Evolutionary conservation across 2,113 vertebrate species (phyloP), one percentile per base, ranked within the genome.

Genomic region (Brachirus orientalis): DNA sequence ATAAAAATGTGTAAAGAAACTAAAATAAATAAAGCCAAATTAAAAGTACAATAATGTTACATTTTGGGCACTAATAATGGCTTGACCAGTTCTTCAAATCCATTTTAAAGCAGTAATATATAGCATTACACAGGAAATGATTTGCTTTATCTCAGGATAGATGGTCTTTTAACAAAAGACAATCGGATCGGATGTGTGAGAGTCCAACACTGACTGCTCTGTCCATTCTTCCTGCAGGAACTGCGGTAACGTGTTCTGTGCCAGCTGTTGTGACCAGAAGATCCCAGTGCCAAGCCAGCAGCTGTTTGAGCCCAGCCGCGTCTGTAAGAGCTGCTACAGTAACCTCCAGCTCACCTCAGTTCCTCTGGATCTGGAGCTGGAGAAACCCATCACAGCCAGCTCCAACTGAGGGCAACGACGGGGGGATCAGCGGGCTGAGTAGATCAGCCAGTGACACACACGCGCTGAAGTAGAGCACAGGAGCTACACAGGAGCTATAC

Each of bases 221-320:
- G 11, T 47, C 4, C 69, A 44, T 63, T 68, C 59, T 54, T 50
- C 7, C 58, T 68, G 43, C 76, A 99, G 97, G 96, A 98, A 98
- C 88, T 99, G 97, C 59, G 97, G 97, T 73, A 99, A 98, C 0
- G 96, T 99, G 66, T 99, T 99, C 91, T 98, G 97, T 69, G 95
- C 95, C 93, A 98, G 94, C 80, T 99, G 97, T 79, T 99, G 96
- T 69, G 96, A 98, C 89, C 97, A 99, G 96, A 99, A 98, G 94
- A 95, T 97, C 85, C 96, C 97, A 2, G 95, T 99, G 91, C 97
- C 97, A 68, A 98, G 96, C 76, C 96, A 98, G 92, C 97, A 98
- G 93, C 94, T 99, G 79, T 98, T 98, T 9, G 96, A 99, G 85
- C 96, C 97, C 81, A 97, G 90, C 86, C 93, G 96, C 10, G 97